phyloP scores from a whole-genome alignment of 2,888 invertebrate species.

The Anticlea derivata region DNA sequence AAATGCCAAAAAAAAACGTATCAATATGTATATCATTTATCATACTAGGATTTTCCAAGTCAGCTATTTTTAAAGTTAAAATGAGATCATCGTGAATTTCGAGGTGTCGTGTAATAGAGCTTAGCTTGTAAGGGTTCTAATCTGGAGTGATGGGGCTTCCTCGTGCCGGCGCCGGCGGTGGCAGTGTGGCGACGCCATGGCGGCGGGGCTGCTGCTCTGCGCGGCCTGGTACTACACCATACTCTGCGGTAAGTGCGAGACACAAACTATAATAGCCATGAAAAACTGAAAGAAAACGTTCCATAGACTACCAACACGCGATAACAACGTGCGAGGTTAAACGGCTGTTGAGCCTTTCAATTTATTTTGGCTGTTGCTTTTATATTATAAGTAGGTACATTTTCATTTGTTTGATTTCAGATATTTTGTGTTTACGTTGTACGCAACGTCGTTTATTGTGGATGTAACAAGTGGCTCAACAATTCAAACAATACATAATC shows the following conservation, averaged over 20 bases:
- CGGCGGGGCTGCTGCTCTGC: constrained; percentile 66
- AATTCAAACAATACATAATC: no score
- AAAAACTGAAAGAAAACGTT: not conserved
- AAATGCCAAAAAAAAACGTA: no score
- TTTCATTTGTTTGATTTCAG: no score
- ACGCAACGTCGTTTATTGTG: not conserved
- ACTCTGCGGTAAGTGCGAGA: constrained; percentile 33
- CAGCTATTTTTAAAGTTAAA: constrained; percentile 22
- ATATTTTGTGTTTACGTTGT: not conserved
- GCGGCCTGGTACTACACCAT: constrained; percentile 76
- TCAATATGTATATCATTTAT: no score
- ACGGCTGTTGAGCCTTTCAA: not conserved
- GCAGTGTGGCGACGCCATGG: constrained; percentile 63
- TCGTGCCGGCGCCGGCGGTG: constrained; percentile 37
- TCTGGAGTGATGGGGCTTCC: constrained; percentile 62
- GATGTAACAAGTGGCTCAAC: no score
- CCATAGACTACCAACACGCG: not conserved
- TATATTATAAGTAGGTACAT: not conserved
- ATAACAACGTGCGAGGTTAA: not conserved
- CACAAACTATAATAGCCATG: not conserved
- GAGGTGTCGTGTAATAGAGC: constrained; percentile 50
- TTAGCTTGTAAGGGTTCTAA: constrained; percentile 72
- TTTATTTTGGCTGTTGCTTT: not conserved
- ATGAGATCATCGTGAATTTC: constrained; percentile 36
- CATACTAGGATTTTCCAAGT: not conserved